Evolutionary conservation across 1,140 invertebrate genomes (phyloP), one percentile per base, ranked within the genome.

Genomic region (Zaprionus inermis): DNA sequence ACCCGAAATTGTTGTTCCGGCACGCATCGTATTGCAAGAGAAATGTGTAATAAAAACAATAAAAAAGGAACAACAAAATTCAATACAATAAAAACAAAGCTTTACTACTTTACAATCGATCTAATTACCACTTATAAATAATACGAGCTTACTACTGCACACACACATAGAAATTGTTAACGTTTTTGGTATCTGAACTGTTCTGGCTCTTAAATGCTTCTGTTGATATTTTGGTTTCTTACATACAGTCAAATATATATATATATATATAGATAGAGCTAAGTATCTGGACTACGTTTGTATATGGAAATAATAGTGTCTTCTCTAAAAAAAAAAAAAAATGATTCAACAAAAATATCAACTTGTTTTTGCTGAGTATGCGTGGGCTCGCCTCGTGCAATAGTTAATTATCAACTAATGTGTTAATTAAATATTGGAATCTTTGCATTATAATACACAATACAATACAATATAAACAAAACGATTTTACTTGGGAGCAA

Each of bases 161-260:
- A 34, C 57, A 54, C 61, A 30, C 56, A 65, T 24, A 12, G 18
- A 69, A 46, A 55, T 36, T 60, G 60, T 49, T 58, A 67, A 60
- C 56, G 36, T 73, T 69, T 88, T 88, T 88, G 83, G 83, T 85
- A 79, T 82, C 56, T 77, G 57, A 65, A 72, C 66, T 54, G 28
- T 38, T 65, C 68, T 66, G 49, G 46, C 24, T 60, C 63, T 75
- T 85, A 82, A 86, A 82, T 85, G 79, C 79, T 61, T 69, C 44
- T 11, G 63, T 44, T 24, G 51, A 49, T 70, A 34, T 52, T 55
- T 54, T 60, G 32, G 20, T 61, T 46, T n/a, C 44, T 58, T 57
- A 58, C 49, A 72, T 34, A 72, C 44, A 72, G 34, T 58, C 60
- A 69, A 72, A 76, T 41, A 64, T 64, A 52, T 52, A 38, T 75